Conservation (phyloP, 2,113 vertebrate genomes). For the Rhea americana region DNA sequence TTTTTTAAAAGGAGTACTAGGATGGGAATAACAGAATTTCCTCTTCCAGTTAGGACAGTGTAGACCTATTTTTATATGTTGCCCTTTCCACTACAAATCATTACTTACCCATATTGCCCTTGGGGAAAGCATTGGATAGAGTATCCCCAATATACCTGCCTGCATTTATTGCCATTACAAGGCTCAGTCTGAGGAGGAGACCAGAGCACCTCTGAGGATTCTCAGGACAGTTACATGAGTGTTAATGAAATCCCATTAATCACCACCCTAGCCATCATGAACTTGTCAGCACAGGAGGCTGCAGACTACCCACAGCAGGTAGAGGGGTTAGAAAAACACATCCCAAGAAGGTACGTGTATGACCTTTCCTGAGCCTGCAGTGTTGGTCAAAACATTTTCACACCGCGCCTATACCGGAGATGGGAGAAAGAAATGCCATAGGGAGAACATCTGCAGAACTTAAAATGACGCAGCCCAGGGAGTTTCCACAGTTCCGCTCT, state of each 20-base stretch:
- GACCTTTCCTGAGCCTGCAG: constrained; percentile 48
- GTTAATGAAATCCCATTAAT: constrained; percentile 52
- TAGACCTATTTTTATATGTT: neutral
- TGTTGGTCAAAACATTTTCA: constrained; percentile 28
- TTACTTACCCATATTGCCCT: neutral
- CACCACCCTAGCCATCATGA: constrained; percentile 6
- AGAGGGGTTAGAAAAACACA: constrained; percentile 62
- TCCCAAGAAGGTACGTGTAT: constrained; percentile 28
- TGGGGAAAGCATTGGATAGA: neutral
- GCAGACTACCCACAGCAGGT: constrained; percentile 34
- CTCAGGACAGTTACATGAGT: constrained; percentile 11
- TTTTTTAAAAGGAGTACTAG: neutral
- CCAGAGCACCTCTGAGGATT: neutral
- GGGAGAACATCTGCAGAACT: constrained; percentile 66
- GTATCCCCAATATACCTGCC: neutral
- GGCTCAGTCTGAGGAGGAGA: neutral
- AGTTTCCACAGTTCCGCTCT: neutral
- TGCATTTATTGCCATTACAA: neutral
- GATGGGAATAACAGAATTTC: neutral
- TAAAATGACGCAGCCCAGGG: neutral
- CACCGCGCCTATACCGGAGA: constrained; percentile 33
- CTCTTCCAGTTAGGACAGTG: neutral
- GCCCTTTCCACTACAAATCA: neutral
- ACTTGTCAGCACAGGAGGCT: constrained; percentile 56
- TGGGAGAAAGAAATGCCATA: constrained; percentile 45